Evolutionary conservation across 2,888 invertebrate genomes (phyloP).

Genomic region (Tenodera sinensis): DNA sequence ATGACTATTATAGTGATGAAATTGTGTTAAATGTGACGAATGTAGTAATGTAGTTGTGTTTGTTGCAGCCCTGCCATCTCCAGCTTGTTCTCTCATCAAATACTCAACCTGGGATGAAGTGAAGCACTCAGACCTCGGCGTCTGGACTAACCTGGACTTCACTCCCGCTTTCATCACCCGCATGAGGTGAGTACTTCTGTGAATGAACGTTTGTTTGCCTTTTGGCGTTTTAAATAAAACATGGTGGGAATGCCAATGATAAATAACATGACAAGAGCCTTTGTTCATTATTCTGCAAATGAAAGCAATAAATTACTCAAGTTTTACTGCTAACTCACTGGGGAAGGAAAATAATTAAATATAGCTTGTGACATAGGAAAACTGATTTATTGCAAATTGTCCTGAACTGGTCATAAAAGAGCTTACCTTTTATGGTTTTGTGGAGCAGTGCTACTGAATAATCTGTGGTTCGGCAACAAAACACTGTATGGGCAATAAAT

Average conservation of each 20-base stretch:
- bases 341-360: neutral
- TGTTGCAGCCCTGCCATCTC: conserved; percentile 48
- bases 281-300: neutral
- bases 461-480: neutral
- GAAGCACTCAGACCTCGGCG: conserved; percentile 46
- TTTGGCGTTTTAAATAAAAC: neutral
- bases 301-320: neutral
- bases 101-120: conserved; percentile 50
- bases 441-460: neutral
- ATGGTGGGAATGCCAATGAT: neutral
- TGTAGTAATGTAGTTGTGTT: neutral
- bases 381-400: neutral
- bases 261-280: neutral
- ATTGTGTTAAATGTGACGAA: neutral
- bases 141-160: conserved; percentile 49
- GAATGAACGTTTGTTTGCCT: neutral
- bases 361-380: neutral
- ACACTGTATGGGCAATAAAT: no score
- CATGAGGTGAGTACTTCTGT: conserved; percentile 46
- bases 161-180: conserved; percentile 49
- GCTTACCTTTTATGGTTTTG: neutral
- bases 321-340: neutral
- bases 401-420: neutral
- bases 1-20: no score
- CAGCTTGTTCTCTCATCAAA: conserved; percentile 48